phyloP scores from a whole-genome alignment of 2,888 invertebrate species.

The Ophion obscuratus region DNA sequence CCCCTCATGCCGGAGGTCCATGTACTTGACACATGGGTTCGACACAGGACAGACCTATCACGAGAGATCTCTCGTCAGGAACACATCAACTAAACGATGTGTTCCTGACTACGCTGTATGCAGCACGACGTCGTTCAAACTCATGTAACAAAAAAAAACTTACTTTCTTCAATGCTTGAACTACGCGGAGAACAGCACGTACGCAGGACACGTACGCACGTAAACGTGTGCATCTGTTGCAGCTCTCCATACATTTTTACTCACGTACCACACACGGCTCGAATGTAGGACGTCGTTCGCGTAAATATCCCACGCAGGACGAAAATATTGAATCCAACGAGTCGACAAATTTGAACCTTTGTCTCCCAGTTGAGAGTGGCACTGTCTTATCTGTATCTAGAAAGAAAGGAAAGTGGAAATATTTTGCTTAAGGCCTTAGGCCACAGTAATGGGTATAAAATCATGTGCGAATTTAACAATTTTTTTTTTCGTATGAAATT shows the following conservation, averaged over 20 bases:
- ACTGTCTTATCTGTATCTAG: neutral
- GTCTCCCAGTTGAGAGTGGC: neutral
- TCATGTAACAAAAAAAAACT: neutral
- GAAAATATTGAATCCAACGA: neutral
- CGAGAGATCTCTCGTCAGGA: neutral
- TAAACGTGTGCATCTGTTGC: neutral
- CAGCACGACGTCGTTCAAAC: neutral
- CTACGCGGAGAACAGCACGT: constrained; percentile 20
- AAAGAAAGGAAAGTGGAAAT: neutral
- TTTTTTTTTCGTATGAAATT: too few species aligned
- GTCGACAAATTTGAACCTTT: neutral
- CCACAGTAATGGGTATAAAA: too few species aligned
- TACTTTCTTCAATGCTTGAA: neutral
- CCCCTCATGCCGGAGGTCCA: neutral
- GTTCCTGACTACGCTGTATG: neutral
- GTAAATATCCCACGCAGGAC: neutral
- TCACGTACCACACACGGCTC: neutral
- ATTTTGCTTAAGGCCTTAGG: neutral
- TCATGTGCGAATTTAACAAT: too few species aligned
- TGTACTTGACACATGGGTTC: neutral
- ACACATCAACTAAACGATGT: neutral
- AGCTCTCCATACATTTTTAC: neutral
- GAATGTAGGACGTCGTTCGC: neutral
- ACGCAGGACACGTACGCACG: constrained; percentile 1
- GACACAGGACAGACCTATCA: constrained; percentile 19